A percentile compares a stretch with the other conserved stretches of the same genome.
phyloP scores from a whole-genome alignment of 2,888 invertebrate genomes.

The Thereva unica region DNA sequence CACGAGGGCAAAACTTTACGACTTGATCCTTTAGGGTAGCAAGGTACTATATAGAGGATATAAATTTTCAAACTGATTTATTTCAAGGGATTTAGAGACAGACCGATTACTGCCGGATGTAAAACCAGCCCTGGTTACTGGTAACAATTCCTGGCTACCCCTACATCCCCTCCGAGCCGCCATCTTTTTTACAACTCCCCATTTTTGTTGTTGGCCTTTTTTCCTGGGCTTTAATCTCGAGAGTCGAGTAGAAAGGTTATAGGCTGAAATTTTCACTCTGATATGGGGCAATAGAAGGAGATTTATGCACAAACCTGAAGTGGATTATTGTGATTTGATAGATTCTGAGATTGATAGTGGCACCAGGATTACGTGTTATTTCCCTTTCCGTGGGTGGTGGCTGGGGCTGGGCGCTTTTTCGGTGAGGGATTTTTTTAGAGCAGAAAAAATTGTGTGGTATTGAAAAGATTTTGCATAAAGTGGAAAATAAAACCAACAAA shows the following conservation, averaged over 20 bases:
- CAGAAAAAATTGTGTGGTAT: too few relatives aligned
- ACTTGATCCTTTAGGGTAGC: constrained; percentile 28
- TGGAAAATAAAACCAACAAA: too few relatives aligned
- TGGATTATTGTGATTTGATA: constrained; percentile 15
- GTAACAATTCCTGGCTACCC: constrained; percentile 14
- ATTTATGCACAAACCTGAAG: background rate
- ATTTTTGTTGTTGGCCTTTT: constrained; percentile 13
- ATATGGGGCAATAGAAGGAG: constrained; percentile 3
- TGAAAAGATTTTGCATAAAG: too few relatives aligned
- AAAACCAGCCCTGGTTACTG: constrained; percentile 20
- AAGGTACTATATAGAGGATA: constrained; percentile 30
- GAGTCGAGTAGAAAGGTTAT: constrained; percentile 4
- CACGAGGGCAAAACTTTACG: constrained; percentile 27
- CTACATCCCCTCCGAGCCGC: too few relatives aligned
- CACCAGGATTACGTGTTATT: too few relatives aligned
- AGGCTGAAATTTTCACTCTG: constrained; percentile 22
- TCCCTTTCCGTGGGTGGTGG: too few relatives aligned
- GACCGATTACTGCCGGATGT: constrained; percentile 34
- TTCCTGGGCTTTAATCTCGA: constrained; percentile 6
- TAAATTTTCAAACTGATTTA: constrained; percentile 42
- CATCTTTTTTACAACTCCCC: too few relatives aligned
- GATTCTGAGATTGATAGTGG: constrained; percentile 24
- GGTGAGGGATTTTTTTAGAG: too few relatives aligned
- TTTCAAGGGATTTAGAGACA: constrained; percentile 35
- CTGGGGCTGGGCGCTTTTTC: too few relatives aligned